Conservation (phyloP, 2,888 invertebrate species). For the Euphydryas editha region DNA sequence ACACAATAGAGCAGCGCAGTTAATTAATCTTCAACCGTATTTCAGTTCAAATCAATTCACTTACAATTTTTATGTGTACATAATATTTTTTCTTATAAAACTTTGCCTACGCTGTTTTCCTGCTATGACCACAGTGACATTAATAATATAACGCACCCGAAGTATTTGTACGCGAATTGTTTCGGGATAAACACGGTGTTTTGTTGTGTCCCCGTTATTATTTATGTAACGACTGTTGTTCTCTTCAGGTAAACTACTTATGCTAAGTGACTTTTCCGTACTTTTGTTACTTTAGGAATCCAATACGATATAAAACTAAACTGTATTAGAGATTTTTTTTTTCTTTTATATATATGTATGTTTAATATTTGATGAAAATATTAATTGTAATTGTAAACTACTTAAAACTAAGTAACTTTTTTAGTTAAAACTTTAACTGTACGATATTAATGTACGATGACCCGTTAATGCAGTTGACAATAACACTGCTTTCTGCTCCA, state of each 20-base stretch:
- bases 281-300: slow-evolving; percentile 2
- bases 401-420: too few species aligned
- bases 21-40: too few species aligned
- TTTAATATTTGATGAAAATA: background rate
- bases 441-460: too few species aligned
- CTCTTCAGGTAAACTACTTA: slow-evolving; percentile 74
- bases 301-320: background rate
- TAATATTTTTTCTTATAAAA: slow-evolving; percentile 16
- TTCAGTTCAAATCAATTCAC: too few species aligned
- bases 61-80: background rate
- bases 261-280: slow-evolving; percentile 64
- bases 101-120: slow-evolving; percentile 22
- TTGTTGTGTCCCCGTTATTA: slow-evolving; percentile 69
- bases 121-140: slow-evolving; percentile 32
- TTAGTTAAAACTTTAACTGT: too few species aligned
- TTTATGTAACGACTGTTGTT: slow-evolving; percentile 82
- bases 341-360: background rate
- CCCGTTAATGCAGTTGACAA: too few species aligned
- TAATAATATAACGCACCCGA: slow-evolving; percentile 54
- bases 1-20: too few species aligned
- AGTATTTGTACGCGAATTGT: slow-evolving; percentile 58
- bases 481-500: too few species aligned
- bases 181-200: slow-evolving; percentile 72
- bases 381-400: too few species aligned
- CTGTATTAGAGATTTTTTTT: background rate